A percentile compares a stretch with the other conserved stretches of the same genome.
Conservation (phyloP, 2,797 vertebrate genomes). For the Eutrigla gurnardus region DNA sequence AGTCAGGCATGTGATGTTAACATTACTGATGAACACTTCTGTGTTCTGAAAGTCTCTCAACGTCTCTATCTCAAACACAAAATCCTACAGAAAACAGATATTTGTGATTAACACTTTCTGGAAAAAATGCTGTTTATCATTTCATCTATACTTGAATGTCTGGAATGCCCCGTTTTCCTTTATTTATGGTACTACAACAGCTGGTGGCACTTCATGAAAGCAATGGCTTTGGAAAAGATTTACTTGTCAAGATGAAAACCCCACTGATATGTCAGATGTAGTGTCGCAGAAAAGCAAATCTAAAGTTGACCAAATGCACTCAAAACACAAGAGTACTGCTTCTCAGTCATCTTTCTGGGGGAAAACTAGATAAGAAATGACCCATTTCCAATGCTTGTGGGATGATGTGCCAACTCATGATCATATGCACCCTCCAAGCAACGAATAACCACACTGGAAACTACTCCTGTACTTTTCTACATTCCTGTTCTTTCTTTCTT, state of each 20-base stretch:
- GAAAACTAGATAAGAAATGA: conserved; percentile 1
- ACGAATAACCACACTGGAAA: not conserved
- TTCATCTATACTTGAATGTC: not conserved
- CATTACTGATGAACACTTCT: conserved; percentile 43
- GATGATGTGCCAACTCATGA: not conserved
- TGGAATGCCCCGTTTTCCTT: not conserved
- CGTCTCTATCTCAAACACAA: not conserved
- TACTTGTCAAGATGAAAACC: not conserved
- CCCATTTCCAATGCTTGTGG: not conserved
- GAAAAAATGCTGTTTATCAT: not conserved
- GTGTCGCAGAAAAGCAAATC: not conserved
- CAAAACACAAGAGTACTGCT: not conserved
- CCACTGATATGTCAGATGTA: not conserved
- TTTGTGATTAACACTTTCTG: not conserved
- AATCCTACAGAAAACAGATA: too few species aligned
- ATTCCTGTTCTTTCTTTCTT: not conserved
- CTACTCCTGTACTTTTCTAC: not conserved
- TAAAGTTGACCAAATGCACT: not conserved
- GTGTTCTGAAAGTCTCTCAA: conserved; percentile 3
- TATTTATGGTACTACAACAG: not conserved
- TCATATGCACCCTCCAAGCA: not conserved
- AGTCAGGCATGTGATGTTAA: conserved; percentile 62
- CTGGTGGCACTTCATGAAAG: too few species aligned
- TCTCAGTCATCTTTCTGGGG: not conserved
- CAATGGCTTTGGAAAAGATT: not conserved